A percentile compares a stretch with the other conserved stretches of the same genome.
Conservation (phyloP, 2,113 vertebrate species). For the Ahaetulla prasina region DNA sequence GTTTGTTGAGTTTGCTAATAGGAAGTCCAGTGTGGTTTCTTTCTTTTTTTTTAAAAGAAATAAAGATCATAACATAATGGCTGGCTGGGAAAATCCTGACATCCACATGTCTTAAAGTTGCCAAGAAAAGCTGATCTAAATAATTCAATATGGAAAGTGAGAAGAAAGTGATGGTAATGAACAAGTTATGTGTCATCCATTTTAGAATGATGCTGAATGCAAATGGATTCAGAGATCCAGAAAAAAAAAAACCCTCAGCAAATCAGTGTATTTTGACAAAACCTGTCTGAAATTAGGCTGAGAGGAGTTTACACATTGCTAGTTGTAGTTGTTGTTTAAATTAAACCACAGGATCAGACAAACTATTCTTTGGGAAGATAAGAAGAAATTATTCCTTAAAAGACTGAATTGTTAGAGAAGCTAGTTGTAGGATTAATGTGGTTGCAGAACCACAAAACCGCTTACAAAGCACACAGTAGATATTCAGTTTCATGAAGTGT, state of each 20-base stretch:
- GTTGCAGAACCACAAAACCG: neutral
- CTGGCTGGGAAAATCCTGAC: neutral
- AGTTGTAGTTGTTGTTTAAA: neutral
- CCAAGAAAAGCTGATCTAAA: neutral
- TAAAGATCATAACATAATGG: neutral
- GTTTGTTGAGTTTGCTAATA: neutral
- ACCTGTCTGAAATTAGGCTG: neutral
- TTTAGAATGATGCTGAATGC: neutral
- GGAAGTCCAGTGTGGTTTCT: neutral
- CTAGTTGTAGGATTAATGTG: neutral
- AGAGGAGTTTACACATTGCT: neutral
- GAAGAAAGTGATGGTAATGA: neutral
- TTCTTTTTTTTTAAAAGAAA: neutral
- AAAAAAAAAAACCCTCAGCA: neutral
- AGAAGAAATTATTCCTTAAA: neutral
- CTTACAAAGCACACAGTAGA: neutral
- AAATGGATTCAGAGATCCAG: neutral
- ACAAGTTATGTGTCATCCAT: neutral
- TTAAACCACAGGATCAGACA: neutral
- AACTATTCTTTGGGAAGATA: neutral
- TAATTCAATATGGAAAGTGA: neutral
- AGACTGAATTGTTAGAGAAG: neutral
- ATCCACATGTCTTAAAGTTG: neutral
- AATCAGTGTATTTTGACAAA: neutral
- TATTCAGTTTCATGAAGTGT: neutral